phyloP scores from a whole-genome alignment of 2,113 vertebrate species.

The Chaetorhynchus papuensis region DNA sequence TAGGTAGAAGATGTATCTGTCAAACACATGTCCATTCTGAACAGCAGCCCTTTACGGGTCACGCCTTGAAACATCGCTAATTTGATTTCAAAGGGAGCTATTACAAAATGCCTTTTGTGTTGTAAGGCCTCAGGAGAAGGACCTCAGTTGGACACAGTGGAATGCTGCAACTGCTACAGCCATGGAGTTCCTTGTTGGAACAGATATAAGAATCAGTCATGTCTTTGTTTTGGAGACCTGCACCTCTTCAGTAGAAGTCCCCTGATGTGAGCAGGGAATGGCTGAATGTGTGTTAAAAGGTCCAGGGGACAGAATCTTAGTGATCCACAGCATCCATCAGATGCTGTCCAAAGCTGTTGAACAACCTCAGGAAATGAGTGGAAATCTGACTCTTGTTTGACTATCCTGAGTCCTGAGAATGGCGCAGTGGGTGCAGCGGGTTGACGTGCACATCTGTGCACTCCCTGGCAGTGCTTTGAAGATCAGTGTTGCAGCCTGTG shows the following conservation, averaged over 20 bases:
- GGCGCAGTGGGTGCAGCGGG: background rate
- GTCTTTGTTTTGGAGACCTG: constrained; percentile 18
- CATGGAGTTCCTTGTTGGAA: background rate
- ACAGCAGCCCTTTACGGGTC: constrained; percentile 58
- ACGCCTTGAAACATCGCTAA: constrained; percentile 56
- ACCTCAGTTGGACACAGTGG: constrained; percentile 17
- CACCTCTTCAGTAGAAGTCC: constrained; percentile 5
- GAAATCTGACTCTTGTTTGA: constrained; percentile 49
- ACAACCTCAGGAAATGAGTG: constrained; percentile 33
- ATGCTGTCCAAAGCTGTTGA: background rate
- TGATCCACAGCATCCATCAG: constrained; percentile 48
- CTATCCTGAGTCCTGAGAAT: background rate
- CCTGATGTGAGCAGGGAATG: background rate
- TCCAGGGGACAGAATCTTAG: constrained; percentile 47
- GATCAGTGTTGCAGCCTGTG: background rate
- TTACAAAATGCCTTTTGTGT: constrained; percentile 63
- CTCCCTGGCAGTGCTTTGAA: constrained; percentile 43
- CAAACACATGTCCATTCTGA: constrained; percentile 50
- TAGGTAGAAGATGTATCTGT: constrained; percentile 57
- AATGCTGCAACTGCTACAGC: constrained; percentile 11
- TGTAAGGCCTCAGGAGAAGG: constrained; percentile 44
- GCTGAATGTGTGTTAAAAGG: constrained; percentile 27
- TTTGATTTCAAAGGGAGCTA: constrained; percentile 60
- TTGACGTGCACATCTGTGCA: background rate
- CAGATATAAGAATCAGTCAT: constrained; percentile 30